A percentile compares a stretch with the other conserved stretches of the same genome.
Conservation (phyloP, 2,113 vertebrate species). For the Petrocephalus zakoni region DNA sequence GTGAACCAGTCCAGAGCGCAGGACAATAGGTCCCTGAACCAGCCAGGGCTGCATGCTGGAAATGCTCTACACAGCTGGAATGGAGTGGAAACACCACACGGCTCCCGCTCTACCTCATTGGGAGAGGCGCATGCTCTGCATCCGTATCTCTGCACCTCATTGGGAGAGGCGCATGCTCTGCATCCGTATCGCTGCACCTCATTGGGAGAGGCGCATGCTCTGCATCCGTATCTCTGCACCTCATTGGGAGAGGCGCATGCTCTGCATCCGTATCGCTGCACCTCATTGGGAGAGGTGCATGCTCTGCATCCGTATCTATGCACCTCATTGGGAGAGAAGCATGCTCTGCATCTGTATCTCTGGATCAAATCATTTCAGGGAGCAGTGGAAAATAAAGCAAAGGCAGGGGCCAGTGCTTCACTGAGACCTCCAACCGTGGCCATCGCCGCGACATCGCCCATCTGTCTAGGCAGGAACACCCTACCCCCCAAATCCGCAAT, state of each 20-base stretch:
- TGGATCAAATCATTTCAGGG: not conserved
- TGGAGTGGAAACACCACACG: not conserved
- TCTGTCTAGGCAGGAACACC: not conserved
- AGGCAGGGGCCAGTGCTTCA: not conserved
- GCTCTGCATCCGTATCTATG: not conserved
- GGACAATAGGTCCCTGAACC: not conserved
- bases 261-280: not conserved
- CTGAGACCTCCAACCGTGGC: not conserved
- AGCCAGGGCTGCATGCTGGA: not conserved
- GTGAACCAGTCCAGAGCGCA: constrained; percentile 10
- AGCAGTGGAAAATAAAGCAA: not conserved
- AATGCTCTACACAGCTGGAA: not conserved
- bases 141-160: not conserved
- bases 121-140: not conserved
- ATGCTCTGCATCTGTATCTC: not conserved
- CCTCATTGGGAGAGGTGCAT: not conserved
- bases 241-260: not conserved
- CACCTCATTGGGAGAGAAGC: not conserved
- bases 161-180: not conserved
- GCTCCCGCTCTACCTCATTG: not conserved
- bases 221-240: not conserved
- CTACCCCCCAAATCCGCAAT: not conserved
- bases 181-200: not conserved
- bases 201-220: not conserved
- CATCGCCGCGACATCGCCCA: not conserved